Conservation (phyloP, 2,797 vertebrate genomes). For the Heteromormyrus szaboi region DNA sequence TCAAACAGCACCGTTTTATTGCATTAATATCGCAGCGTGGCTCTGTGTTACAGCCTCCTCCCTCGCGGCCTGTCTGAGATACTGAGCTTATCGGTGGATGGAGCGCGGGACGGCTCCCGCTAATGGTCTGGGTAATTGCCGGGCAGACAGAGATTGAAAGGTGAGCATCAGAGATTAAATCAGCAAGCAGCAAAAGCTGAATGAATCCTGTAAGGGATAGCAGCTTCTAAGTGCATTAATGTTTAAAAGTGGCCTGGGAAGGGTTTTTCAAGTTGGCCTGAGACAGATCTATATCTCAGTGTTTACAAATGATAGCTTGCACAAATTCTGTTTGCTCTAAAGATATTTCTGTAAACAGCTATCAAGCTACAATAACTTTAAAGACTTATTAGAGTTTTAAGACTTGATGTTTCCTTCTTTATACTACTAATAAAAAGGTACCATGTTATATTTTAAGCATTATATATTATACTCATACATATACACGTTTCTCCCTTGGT, state of each 20-base stretch:
- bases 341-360: background rate
- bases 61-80: conserved; percentile 43
- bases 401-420: background rate
- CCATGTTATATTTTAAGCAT: background rate
- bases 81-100: conserved; percentile 38
- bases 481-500: background rate
- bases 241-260: conserved; percentile 34
- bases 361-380: background rate
- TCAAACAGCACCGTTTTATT: conserved; percentile 28
- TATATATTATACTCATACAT: background rate
- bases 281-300: background rate
- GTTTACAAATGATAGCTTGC: background rate
- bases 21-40: conserved; percentile 44
- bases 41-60: conserved; percentile 34
- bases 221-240: conserved; percentile 36
- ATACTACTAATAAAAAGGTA: background rate
- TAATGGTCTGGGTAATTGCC: conserved; percentile 50
- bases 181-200: conserved; percentile 41
- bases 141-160: conserved; percentile 54
- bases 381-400: background rate
- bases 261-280: conserved; percentile 16
- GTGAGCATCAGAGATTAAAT: conserved; percentile 38
- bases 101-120: conserved; percentile 44
- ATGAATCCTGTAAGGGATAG: conserved; percentile 46
- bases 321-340: background rate